Evolutionary conservation across 2,797 vertebrate species (phyloP).

Genomic region (Pelochelys cantorii): DNA sequence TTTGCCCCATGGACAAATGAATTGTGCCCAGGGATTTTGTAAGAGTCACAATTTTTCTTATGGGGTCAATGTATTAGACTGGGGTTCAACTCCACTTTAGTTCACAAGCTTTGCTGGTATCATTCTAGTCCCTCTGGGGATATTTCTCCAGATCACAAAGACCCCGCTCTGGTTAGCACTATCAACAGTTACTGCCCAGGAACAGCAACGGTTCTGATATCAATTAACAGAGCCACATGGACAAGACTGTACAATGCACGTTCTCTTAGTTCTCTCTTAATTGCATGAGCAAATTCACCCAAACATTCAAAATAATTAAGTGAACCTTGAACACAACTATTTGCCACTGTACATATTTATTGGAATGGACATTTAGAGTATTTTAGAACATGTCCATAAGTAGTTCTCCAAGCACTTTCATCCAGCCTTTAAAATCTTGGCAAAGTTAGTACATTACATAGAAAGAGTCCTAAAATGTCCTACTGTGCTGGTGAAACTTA

Average conservation of each 20-base stretch:
- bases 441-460: accelerated
- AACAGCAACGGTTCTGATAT: not conserved
- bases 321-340: not conserved
- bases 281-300: accelerated
- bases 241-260: not conserved
- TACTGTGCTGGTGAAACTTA: not conserved
- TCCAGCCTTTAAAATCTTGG: not conserved
- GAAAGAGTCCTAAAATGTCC: not conserved
- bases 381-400: not conserved
- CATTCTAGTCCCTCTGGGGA: not conserved
- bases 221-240: not conserved
- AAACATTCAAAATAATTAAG: not conserved
- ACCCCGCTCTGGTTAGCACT: not conserved
- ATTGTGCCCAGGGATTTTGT: not conserved
- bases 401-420: not conserved
- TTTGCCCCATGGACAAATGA: not conserved
- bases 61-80: not conserved
- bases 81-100: not conserved
- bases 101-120: not conserved
- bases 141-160: not conserved
- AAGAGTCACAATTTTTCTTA: not conserved
- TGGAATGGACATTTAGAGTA: not conserved
- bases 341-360: constrained; percentile 24
- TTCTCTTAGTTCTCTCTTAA: not conserved
- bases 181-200: not conserved